Conservation (phyloP, 1,140 invertebrate species). For the Danaus melanippus region DNA sequence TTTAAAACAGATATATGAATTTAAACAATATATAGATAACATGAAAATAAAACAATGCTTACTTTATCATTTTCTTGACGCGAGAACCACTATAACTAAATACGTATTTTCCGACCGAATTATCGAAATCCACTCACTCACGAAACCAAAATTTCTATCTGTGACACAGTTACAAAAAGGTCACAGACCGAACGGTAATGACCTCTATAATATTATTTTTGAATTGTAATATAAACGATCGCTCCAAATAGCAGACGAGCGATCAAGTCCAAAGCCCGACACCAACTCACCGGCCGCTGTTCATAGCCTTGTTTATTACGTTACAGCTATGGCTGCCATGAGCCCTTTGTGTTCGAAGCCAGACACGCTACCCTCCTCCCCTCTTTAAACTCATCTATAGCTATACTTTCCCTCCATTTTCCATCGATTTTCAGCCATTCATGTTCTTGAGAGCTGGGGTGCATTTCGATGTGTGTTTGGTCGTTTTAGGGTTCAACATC, state of each 20-base stretch:
- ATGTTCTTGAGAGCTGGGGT: conserved; percentile 11
- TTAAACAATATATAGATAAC: neutral
- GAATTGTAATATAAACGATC: conserved; percentile 26
- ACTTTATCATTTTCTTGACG: conserved; percentile 64
- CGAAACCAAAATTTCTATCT: conserved; percentile 23
- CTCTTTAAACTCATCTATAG: conserved; percentile 40
- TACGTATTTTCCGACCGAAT: conserved; percentile 46
- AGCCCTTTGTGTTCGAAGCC: conserved; percentile 56
- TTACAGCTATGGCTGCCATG: conserved; percentile 48
- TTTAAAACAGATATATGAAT: neutral
- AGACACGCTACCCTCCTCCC: conserved; percentile 57
- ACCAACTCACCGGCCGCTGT: conserved; percentile 52
- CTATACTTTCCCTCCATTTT: conserved; percentile 47
- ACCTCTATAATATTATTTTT: conserved; percentile 19
- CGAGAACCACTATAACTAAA: conserved; percentile 49
- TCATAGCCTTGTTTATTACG: conserved; percentile 34
- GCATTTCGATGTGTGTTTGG: conserved; percentile 1
- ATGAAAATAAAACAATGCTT: conserved; percentile 44
- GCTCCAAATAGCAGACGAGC: conserved; percentile 51
- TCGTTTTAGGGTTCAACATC: neutral
- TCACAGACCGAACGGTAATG: conserved; percentile 14
- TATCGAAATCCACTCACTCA: conserved; percentile 38
- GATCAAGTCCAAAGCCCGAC: conserved; percentile 57
- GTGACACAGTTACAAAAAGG: conserved; percentile 23
- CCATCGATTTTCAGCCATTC: conserved; percentile 41